phyloP scores from a whole-genome alignment of 1,140 invertebrate species.

The Lysiphlebus fabarum region DNA sequence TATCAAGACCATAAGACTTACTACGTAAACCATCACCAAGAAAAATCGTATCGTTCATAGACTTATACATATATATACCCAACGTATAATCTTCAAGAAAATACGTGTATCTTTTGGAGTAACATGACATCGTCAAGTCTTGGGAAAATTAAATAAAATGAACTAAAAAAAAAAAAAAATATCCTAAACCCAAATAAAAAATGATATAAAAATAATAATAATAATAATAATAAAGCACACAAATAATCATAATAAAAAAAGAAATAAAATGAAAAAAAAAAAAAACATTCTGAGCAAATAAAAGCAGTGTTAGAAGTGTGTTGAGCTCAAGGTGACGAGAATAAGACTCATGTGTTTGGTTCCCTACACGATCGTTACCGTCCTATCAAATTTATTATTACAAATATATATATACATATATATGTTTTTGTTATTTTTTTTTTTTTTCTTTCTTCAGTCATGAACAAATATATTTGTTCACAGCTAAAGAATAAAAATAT shows the following conservation, averaged over 20 bases:
- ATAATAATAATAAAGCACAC: too few relatives aligned
- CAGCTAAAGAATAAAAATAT: too few relatives aligned
- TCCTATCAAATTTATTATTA: background rate
- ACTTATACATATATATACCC: too few relatives aligned
- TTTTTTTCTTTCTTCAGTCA: slow-evolving; percentile 11
- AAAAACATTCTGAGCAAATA: slow-evolving; percentile 12
- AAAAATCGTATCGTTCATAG: slow-evolving; percentile 2
- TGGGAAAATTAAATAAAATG: background rate
- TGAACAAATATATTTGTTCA: background rate
- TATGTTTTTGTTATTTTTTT: slow-evolving; percentile 29
- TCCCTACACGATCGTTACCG: slow-evolving; percentile 23
- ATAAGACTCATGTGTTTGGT: slow-evolving; percentile 18
- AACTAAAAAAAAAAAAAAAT: slow-evolving; percentile 22
- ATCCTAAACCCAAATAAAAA: background rate
- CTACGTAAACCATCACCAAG: slow-evolving; percentile 1
- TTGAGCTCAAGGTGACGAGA: background rate
- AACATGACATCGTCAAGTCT: slow-evolving; percentile 4
- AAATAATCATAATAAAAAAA: background rate
- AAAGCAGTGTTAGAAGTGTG: background rate
- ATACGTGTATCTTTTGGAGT: background rate
- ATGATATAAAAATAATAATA: too few relatives aligned
- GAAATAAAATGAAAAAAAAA: background rate
- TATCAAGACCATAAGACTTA: slow-evolving; percentile 9
- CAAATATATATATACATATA: too few relatives aligned
- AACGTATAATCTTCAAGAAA: too few relatives aligned